Conservation (phyloP, 2,113 vertebrate species). For the Scartelaos histophorus region DNA sequence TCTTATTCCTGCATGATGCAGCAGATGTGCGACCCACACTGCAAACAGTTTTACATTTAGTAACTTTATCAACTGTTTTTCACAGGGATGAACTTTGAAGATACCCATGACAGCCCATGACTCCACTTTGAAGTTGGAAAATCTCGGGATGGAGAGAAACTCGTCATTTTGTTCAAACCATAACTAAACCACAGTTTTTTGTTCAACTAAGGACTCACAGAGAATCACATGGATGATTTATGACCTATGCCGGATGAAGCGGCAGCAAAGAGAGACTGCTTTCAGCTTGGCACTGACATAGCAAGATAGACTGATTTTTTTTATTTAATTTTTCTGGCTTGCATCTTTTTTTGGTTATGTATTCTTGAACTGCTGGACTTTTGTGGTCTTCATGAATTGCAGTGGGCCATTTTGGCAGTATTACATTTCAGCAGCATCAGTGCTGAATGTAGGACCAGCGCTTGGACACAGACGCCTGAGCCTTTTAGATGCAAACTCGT, state of each 20-base stretch:
- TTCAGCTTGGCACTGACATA: slow-evolving; percentile 56
- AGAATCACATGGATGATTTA: slow-evolving; percentile 33
- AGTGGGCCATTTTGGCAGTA: slow-evolving; percentile 48
- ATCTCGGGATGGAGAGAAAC: slow-evolving; percentile 75
- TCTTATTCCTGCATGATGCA: not conserved
- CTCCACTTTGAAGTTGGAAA: slow-evolving; percentile 61
- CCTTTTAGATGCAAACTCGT: slow-evolving; percentile 67
- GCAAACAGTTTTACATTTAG: not conserved
- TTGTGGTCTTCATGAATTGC: slow-evolving; percentile 56
- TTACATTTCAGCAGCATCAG: slow-evolving; percentile 61
- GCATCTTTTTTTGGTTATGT: slow-evolving; percentile 60
- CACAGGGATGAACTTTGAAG: slow-evolving; percentile 96
- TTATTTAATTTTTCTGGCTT: slow-evolving; percentile 49
- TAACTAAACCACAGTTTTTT: slow-evolving; percentile 84
- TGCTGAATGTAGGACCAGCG: slow-evolving; percentile 47
- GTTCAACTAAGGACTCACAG: slow-evolving; percentile 53
- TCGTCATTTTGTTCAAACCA: slow-evolving; percentile 75
- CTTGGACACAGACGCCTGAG: slow-evolving; percentile 60
- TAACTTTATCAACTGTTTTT: slow-evolving; percentile 52
- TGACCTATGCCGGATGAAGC: slow-evolving; percentile 22
- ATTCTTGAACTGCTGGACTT: slow-evolving; percentile 45
- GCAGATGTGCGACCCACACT: not conserved
- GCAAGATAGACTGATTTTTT: slow-evolving; percentile 63
- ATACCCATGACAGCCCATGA: slow-evolving; percentile 53
- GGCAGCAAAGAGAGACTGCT: slow-evolving; percentile 54